Evolutionary conservation across 2,888 invertebrate species (phyloP).

Genomic region (Coleophora flavipennella): DNA sequence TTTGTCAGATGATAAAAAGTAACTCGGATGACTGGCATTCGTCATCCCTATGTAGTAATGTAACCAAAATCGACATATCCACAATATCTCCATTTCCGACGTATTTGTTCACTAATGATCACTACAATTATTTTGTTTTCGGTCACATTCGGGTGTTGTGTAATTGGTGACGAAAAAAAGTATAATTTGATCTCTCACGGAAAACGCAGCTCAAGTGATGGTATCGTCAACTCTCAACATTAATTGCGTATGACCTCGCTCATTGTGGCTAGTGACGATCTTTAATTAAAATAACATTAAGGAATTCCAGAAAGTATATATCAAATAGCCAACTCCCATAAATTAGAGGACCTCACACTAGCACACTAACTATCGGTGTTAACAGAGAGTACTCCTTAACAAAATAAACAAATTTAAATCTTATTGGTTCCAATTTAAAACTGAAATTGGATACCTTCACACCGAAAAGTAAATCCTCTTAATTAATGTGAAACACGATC

Average conservation of each 20-base stretch:
- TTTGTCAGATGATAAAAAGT: too few relatives aligned
- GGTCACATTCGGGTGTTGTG: constrained; percentile 47
- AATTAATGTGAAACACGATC: constrained; percentile 55
- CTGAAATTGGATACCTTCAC: constrained; percentile 7
- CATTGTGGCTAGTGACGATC: constrained; percentile 52
- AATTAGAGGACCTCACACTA: constrained; percentile 53
- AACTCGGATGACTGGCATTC: too few relatives aligned
- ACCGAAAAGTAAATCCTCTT: constrained; percentile 23
- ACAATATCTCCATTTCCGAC: constrained; percentile 23
- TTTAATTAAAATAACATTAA: constrained; percentile 50
- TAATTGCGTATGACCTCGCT: constrained; percentile 45
- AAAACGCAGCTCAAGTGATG: constrained; percentile 38
- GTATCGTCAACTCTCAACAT: constrained; percentile 58
- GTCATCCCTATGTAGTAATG: too few relatives aligned
- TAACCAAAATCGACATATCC: constrained; percentile 32
- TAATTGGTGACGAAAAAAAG: constrained; percentile 61
- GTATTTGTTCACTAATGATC: constrained; percentile 31
- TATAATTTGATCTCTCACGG: constrained; percentile 54
- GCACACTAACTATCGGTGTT: constrained; percentile 35
- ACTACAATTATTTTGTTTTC: constrained; percentile 39
- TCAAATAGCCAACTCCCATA: constrained; percentile 11
- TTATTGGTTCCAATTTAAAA: constrained; percentile 11
- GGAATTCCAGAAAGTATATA: constrained; percentile 20
- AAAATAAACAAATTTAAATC: constrained; percentile 14
- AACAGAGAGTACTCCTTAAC: constrained; percentile 16